Evolutionary conservation across 2,797 vertebrate species (phyloP).

Genomic region (Petrocephalus schoutedeni): DNA sequence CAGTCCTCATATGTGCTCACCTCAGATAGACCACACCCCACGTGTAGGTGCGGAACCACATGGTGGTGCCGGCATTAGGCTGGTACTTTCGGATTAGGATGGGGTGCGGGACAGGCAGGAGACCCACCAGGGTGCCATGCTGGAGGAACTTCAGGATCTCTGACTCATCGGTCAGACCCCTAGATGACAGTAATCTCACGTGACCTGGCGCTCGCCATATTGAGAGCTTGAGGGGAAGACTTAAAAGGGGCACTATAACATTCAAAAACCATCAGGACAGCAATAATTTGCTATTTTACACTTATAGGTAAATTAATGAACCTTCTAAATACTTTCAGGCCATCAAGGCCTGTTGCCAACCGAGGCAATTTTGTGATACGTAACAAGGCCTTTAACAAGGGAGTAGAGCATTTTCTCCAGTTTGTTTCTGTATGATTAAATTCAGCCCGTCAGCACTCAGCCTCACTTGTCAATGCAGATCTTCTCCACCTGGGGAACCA

Average conservation of each 20-base stretch:
- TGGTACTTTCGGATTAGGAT: constrained; percentile 99
- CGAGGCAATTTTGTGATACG: background rate
- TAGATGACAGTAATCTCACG: constrained; percentile 40
- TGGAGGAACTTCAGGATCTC: constrained; percentile 96
- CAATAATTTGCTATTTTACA: background rate
- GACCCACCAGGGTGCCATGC: constrained; percentile 91
- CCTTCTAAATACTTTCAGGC: background rate
- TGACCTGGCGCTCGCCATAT: background rate
- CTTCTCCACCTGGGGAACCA: constrained; percentile 98
- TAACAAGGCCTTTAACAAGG: background rate
- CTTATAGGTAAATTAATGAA: background rate
- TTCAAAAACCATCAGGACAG: background rate
- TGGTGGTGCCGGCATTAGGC: constrained; percentile 92
- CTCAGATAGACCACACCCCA: constrained; percentile 97
- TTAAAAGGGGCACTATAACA: background rate
- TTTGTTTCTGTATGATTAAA: background rate
- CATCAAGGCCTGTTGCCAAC: background rate
- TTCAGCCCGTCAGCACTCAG: background rate
- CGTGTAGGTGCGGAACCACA: constrained; percentile 99
- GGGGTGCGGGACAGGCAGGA: constrained; percentile 93
- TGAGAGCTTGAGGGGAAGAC: background rate
- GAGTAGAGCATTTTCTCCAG: background rate
- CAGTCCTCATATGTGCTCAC: constrained; percentile 57
- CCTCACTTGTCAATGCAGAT: constrained; percentile 98
- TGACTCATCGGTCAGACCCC: constrained; percentile 92